Conservation (phyloP, 2,113 vertebrate genomes). For the Sclerurus mexicanus region DNA sequence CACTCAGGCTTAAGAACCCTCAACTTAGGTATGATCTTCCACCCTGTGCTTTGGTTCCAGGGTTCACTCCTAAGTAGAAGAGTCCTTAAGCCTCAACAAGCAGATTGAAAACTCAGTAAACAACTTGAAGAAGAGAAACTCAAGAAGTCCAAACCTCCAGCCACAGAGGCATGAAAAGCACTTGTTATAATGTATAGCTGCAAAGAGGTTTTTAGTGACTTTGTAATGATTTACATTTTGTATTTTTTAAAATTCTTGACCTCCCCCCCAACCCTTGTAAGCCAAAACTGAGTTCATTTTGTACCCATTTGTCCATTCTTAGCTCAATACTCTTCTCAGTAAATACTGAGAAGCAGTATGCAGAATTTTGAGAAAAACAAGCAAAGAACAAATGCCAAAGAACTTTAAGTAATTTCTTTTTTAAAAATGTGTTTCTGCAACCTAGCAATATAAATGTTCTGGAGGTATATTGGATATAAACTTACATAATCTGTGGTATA, state of each 20-base stretch:
- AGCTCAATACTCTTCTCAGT: not conserved
- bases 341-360: not conserved
- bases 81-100: slow-evolving; percentile 32
- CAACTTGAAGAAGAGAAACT: not conserved
- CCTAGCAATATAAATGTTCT: slow-evolving; percentile 28
- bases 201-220: not conserved
- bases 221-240: not conserved
- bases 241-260: not conserved
- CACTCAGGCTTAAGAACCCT: slow-evolving; percentile 19
- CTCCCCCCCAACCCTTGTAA: not conserved
- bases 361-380: not conserved
- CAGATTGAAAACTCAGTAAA: slow-evolving; percentile 41
- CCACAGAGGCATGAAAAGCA: not conserved
- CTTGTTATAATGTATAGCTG: not conserved
- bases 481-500: slow-evolving; percentile 59
- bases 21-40: not conserved
- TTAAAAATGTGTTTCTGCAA: slow-evolving; percentile 25
- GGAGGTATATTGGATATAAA: slow-evolving; percentile 36
- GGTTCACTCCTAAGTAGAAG: not conserved
- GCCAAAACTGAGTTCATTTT: not conserved
- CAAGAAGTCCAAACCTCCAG: not conserved
- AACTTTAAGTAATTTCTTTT: slow-evolving; percentile 35
- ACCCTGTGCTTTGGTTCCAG: not conserved
- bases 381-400: not conserved
- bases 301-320: not conserved